Evolutionary conservation across 2,797 vertebrate species (phyloP).

Genomic region (Lerista edwardsae): DNA sequence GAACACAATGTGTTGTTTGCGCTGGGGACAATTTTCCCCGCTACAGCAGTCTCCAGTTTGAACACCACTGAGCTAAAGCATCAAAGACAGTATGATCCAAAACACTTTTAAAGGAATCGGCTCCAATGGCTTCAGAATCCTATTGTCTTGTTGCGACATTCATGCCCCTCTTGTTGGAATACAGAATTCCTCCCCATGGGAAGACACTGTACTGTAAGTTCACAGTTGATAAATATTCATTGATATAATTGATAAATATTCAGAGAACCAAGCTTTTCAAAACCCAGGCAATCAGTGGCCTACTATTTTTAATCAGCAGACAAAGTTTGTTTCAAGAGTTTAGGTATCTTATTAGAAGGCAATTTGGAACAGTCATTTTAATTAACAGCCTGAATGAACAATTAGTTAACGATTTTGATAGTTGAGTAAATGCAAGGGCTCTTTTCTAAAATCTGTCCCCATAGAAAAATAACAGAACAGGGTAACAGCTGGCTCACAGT

Average conservation of each 20-base stretch:
- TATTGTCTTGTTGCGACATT: neutral
- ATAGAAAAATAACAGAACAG: neutral
- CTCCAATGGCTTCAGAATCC: neutral
- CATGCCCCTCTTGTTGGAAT: neutral
- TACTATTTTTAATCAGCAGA: accelerated
- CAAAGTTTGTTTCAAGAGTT: neutral
- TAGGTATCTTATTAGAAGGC: neutral
- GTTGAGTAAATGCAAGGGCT: conserved; percentile 11
- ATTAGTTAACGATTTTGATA: conserved; percentile 5
- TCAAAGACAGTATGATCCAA: neutral
- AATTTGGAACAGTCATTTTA: conserved; percentile 26
- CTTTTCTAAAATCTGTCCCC: conserved; percentile 6
- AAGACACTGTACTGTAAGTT: neutral
- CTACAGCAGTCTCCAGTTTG: no score
- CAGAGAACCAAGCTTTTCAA: neutral
- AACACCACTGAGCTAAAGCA: no score
- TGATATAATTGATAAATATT: conserved; percentile 15
- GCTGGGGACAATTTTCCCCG: no score
- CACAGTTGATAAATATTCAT: conserved; percentile 26
- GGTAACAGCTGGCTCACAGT: conserved; percentile 5
- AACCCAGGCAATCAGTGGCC: neutral
- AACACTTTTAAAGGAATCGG: neutral
- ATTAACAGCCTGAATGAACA: conserved; percentile 9
- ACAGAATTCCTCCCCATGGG: neutral
- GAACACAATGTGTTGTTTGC: no score